Conservation (phyloP, 2,888 invertebrate species). For the Bellardia pandia region DNA sequence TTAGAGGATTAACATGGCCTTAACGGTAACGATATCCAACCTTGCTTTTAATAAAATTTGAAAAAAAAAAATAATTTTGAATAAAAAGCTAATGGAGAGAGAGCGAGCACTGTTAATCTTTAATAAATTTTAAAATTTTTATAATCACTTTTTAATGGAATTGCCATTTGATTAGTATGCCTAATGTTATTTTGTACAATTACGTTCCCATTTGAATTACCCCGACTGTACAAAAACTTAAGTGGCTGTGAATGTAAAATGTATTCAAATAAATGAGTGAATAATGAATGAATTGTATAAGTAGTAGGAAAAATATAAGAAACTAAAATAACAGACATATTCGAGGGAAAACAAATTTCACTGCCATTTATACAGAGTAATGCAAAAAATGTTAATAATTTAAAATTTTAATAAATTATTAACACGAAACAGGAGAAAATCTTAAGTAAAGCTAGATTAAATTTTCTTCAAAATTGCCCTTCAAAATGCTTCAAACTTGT, state of each 20-base stretch:
- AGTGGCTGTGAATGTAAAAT: conserved; percentile 63
- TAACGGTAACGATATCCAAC: too few species aligned
- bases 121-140: too few species aligned
- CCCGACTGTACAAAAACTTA: conserved; percentile 35
- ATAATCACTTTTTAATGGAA: too few species aligned
- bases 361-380: conserved; percentile 17
- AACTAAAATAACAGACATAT: conserved; percentile 15
- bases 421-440: not conserved
- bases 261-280: conserved; percentile 70
- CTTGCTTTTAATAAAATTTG: too few species aligned
- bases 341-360: not conserved
- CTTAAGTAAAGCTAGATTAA: too few species aligned
- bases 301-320: conserved; percentile 60
- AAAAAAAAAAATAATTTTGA: too few species aligned
- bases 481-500: too few species aligned
- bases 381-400: not conserved
- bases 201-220: conserved; percentile 10
- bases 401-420: not conserved
- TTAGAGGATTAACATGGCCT: too few species aligned
- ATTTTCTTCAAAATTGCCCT: too few species aligned
- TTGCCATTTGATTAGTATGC: not conserved
- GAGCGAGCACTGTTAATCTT: too few species aligned
- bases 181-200: not conserved
- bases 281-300: conserved; percentile 71
- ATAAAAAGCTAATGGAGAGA: too few species aligned